These are phyloP conservation scores for Oikopleura dioica DNA, from an alignment of 23 tunicate genomes.

Conservation along the genomic window DNA sequence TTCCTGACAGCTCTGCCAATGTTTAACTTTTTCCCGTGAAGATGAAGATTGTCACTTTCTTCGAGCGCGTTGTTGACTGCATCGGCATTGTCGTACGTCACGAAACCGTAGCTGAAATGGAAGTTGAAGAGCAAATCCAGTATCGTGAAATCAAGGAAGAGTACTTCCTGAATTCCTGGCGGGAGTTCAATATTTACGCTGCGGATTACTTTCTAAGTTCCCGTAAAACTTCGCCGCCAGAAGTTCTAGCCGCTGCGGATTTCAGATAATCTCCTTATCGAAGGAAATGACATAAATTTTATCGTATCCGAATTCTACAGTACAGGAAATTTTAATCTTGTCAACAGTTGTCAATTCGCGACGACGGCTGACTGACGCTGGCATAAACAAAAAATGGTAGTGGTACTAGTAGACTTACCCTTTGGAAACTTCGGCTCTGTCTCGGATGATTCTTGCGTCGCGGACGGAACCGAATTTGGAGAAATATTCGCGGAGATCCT, in stretches of 20 bases:
- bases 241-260: too few relatives aligned
- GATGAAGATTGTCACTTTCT: constrained; percentile 50
- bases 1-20: constrained; percentile 93
- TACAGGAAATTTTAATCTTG: too few relatives aligned
- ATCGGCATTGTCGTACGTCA: constrained; percentile 67
- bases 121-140: background rate
- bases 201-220: too few relatives aligned
- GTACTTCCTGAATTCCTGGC: background rate
- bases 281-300: too few relatives aligned
- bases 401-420: too few relatives aligned
- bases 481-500: constrained; percentile 75
- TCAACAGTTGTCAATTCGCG: too few relatives aligned
- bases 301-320: too few relatives aligned
- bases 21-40: constrained; percentile 79
- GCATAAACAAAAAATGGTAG: too few relatives aligned
- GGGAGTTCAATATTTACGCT: too few relatives aligned
- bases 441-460: constrained; percentile 81
- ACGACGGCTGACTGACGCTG: too few relatives aligned
- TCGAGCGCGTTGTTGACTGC: constrained; percentile 59
- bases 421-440: constrained; percentile 88
- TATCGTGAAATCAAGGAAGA: background rate
- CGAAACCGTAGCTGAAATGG: constrained; percentile 70
- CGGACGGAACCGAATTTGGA: constrained; percentile 61
- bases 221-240: too few relatives aligned
- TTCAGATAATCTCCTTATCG: too few relatives aligned